Base-by-base conservation (phyloP, 1,140 invertebrate species). In the silkworm (Bombyx mori) region DNA sequence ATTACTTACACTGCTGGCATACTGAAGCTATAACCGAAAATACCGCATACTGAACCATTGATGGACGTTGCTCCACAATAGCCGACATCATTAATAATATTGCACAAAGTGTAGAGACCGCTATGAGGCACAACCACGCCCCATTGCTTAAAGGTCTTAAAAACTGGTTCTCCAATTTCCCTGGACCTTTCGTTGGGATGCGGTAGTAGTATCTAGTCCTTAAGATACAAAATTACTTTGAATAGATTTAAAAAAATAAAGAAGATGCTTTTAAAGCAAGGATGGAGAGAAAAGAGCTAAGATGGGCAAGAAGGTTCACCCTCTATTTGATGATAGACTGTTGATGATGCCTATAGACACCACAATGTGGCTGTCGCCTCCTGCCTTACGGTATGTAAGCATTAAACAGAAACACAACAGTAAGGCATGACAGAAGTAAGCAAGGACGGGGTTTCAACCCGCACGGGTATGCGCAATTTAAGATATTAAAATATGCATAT, bases 141-240 rank as follows among this genome's bases (percentile, higher is more conserved):
- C 56, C 64, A 0, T 47, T 12, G 7, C 72, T 73, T 0, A 85
- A 54, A 2, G 82, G 82, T 7, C 62, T 69, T 1, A 85, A 52
- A 44, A 85, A 85, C 50, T 85, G 71, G 56, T 85, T 82, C 58
- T 85, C 75, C 26, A 77, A 78, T 56, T 82, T 82, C 51, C 80
- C 82, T 42, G 71, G 60, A 7, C 82, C 82, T 9, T 61, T 60
- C 0, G 77, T 76, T 22, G 76, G 73, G 44, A 85, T 85, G 6
- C 73, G 66, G 53, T 85, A 83, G 67, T 66, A 85, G 54, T 75
- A 85, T 52, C 69, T 71, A 8, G 74, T 80, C 61, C 82, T 85
- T 59, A 12, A 70, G 71, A 26, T 10, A 63, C 54, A 22, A 7
- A 60, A 12, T 50, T 2, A 51, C 12, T 26, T 53, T 44, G 10